Base-by-base conservation (phyloP, 2,113 vertebrate genomes). In the Mesocricetus auratus region DNA sequence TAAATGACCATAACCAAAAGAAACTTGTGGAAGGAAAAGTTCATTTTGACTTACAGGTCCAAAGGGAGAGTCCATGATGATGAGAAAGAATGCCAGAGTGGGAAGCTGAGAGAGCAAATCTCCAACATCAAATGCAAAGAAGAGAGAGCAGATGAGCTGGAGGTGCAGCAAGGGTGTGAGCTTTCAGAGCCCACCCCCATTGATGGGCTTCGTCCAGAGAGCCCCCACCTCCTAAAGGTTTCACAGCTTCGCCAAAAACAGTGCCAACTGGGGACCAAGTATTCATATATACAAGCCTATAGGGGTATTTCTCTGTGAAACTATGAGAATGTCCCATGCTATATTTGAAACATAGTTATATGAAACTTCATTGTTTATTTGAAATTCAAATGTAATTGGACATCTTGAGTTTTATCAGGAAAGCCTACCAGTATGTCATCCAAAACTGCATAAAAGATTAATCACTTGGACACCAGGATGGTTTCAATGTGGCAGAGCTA, bases 331-430 rank as follows among this genome's bases (percentile, higher is more conserved):
- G 8, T 69, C 58, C 17, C 68, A 78, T 64, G 26, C 29, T 87
- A 87, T 85, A 60, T 77, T n/a, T 47, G 47, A 47, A 66, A 17
- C 31, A 86, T 58, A 62, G 58, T 93, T 91, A 95, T 56, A 60
- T n/a, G 78, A 39, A 82, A 92, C 78, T 26, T 22, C 26, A 47
- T 53, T 78, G 47, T 31, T 62, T 68, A 62, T 91, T 56, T 96
- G 90, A 96, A 94, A 96, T 95, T 86, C 73, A 83, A 86, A 91
- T 82, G 19, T 88, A 95, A 95, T 62, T 50, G 47, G 64, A 17
- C 47, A 92, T 77, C 53, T 60, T 73, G 0, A 29, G 74, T 58
- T 89, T 94, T 86, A 88, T n/a, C 89, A 79, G 50, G 56, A 95
- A 91, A 39, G 26, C 26, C 47, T 85, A 79, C 53, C 62, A 11